phyloP scores from a whole-genome alignment of 2,888 invertebrate species.

The Scrobipalpa costella region DNA sequence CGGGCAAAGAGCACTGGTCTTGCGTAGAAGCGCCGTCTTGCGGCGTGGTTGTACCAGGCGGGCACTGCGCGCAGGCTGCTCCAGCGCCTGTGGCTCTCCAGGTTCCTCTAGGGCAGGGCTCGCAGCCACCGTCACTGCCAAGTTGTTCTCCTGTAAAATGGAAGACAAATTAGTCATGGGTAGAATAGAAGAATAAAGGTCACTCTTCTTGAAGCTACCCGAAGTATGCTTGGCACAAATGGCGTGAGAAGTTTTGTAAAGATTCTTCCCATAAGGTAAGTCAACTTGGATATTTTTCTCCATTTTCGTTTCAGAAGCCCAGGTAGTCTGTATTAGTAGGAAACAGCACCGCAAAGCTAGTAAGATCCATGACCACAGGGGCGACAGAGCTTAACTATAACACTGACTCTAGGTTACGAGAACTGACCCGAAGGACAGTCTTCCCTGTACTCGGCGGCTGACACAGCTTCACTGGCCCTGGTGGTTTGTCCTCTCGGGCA shows the following conservation, averaged over 20 bases:
- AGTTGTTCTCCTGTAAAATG: constrained; percentile 85
- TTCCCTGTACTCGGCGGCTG: constrained; percentile 92
- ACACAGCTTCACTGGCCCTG: constrained; percentile 93
- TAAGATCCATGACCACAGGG: no score
- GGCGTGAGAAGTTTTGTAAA: no score
- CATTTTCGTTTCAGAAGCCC: no score
- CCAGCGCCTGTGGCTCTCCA: constrained; percentile 93
- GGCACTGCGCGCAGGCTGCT: constrained; percentile 93
- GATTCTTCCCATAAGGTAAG: no score
- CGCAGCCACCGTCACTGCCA: constrained; percentile 93
- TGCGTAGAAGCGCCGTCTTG: constrained; percentile 90
- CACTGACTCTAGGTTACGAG: neutral
- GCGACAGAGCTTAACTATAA: no score
- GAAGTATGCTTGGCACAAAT: no score
- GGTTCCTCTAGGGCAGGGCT: constrained; percentile 94
- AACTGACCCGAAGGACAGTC: constrained; percentile 87
- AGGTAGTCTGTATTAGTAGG: no score
- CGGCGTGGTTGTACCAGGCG: constrained; percentile 94
- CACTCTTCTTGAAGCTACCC: no score
- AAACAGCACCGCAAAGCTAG: no score
- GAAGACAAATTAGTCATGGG: neutral
- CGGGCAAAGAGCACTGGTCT: constrained; percentile 96
- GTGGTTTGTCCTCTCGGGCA: constrained; percentile 97
- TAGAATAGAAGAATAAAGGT: no score
- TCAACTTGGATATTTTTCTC: no score